Evolutionary conservation across 2,797 vertebrate species (phyloP).

Genomic region (Aplochiton taeniatus): DNA sequence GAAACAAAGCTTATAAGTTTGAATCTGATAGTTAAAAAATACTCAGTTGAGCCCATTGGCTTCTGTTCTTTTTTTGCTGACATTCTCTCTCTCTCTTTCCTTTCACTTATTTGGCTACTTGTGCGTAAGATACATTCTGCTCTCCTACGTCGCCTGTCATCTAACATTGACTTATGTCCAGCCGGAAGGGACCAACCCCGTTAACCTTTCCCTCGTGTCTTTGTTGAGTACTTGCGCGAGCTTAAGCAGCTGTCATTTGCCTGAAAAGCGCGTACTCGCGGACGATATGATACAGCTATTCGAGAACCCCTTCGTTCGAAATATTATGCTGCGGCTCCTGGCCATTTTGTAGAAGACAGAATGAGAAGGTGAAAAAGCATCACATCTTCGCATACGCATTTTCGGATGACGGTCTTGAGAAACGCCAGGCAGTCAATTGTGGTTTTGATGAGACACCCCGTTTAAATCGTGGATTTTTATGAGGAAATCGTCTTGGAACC

Average conservation of each 20-base stretch:
- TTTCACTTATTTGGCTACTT: too few relatives aligned
- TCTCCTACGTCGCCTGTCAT: neutral
- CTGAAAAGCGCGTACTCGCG: conserved; percentile 53
- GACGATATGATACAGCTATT: conserved; percentile 35
- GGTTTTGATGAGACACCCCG: conserved; percentile 39
- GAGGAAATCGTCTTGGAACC: conserved; percentile 72
- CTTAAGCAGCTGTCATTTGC: conserved; percentile 69
- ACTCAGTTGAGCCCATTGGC: too few relatives aligned
- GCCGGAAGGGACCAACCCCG: neutral
- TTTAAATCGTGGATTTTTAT: conserved; percentile 76
- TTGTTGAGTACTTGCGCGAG: conserved; percentile 42
- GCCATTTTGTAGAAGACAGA: conserved; percentile 66
- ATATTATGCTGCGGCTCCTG: conserved; percentile 56
- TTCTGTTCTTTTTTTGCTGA: too few relatives aligned
- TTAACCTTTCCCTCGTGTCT: conserved; percentile 1
- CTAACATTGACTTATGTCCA: conserved; percentile 20
- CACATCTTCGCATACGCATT: neutral
- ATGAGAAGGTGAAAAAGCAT: conserved; percentile 59
- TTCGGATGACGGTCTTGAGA: neutral
- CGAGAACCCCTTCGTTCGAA: conserved; percentile 42
- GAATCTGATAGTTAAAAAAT: too few relatives aligned
- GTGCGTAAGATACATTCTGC: too few relatives aligned
- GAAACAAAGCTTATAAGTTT: too few relatives aligned
- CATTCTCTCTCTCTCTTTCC: too few relatives aligned
- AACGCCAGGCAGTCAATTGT: conserved; percentile 21